Percentiles rank a stretch among this genome's conserved stretches.
These are phyloP conservation scores for Pseudochirops cupreus DNA, from an alignment of 2,797 vertebrate genomes.

Conservation along the genomic window DNA sequence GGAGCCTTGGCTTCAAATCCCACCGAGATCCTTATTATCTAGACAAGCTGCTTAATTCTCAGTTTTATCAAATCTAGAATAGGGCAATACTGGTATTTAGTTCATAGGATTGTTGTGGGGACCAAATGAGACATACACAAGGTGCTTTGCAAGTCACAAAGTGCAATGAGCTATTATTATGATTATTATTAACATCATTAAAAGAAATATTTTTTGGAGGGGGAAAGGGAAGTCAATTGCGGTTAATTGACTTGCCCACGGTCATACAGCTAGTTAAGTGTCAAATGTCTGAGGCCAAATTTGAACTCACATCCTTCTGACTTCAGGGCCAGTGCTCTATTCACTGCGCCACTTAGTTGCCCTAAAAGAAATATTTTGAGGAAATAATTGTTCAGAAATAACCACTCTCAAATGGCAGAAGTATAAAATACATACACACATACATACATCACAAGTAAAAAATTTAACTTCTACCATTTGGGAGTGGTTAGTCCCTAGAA, in stretches of 20 bases:
- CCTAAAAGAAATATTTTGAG: conserved; percentile 10
- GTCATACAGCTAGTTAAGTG: too few species aligned
- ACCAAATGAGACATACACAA: neutral
- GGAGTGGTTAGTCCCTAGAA: neutral
- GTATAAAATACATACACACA: conserved; percentile 22
- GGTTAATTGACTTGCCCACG: too few species aligned
- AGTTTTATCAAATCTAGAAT: neutral
- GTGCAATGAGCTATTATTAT: neutral
- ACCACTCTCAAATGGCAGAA: neutral
- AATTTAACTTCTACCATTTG: neutral
- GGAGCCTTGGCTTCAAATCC: neutral
- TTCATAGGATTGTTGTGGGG: neutral
- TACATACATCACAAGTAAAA: neutral
- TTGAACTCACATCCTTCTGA: too few species aligned
- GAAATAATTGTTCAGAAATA: neutral
- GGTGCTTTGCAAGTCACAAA: neutral
- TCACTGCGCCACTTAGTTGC: too few species aligned
- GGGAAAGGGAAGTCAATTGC: too few species aligned
- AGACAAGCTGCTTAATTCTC: neutral
- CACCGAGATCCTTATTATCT: neutral
- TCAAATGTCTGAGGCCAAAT: too few species aligned
- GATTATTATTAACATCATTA: neutral
- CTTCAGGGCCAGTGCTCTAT: too few species aligned
- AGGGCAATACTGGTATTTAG: neutral
- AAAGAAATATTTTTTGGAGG: conserved; percentile 1